Base-by-base conservation (phyloP, 2,888 invertebrate species). In the Pheosia tremula region DNA sequence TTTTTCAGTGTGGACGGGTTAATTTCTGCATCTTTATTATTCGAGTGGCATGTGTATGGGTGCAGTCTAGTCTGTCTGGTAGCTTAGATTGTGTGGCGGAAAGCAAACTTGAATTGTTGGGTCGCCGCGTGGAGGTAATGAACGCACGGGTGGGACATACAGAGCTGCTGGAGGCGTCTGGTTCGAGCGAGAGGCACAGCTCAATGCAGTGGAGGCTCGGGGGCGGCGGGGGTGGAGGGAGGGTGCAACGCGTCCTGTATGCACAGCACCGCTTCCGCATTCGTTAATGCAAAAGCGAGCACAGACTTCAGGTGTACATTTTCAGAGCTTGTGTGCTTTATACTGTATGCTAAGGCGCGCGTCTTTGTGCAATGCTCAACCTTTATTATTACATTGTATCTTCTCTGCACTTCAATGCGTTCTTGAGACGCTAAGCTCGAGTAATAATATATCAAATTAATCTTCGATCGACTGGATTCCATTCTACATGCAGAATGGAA, bases 41-140 rank as follows among this genome's bases (percentile, higher is more conserved):
- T 93, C 93, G 89, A 91, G 93, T 91, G 89, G 91, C 78, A 86
- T 81, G 83, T 87, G 86, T 88, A 89, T 87, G 85, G 82, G 79
- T 80, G 82, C 73, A 80, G 87, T 87, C 82, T 87, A 88, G 91
- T 88, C 86, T 88, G 90, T 90, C 90, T 91, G 87, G 83, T 86
- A 85, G 84, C 87, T 85, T 87, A 92, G 92, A 92, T 92, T 92
- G 93, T 92, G 91, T 88, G 89, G 92, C 81, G 90, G 86, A 91
- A 91, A 93, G 93, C 89, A 93, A 93, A 93, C 93, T 91, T 93
- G 93, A 91, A 93, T 93, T 92, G 93, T 93, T 91, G 88, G 88
- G 90, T 90, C 88, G 78, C 85, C 85, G 86, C 88, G 89, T 88
- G 87, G 88, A 92, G 90, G 92, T 92, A 93, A 93, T 93, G 91